Percentiles rank a stretch among this genome's conserved stretches.
These are phyloP conservation scores for Pelmatolapia mariae DNA, from an alignment of 2,113 vertebrate genomes.

Conservation along the genomic window DNA sequence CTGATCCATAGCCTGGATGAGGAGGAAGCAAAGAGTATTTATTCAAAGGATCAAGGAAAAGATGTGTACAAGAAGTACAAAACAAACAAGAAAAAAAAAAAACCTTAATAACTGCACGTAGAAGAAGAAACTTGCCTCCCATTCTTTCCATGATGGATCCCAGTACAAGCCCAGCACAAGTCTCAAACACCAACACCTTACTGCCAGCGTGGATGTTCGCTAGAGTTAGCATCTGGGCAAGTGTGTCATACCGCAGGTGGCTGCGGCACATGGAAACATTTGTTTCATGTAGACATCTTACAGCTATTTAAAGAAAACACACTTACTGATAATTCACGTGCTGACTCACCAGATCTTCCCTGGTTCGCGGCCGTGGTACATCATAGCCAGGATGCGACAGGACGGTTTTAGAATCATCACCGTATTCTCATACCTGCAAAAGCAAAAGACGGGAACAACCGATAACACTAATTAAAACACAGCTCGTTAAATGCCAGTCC, in stretches of 20 bases:
- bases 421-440: slow-evolving; percentile 84
- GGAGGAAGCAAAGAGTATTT: not conserved
- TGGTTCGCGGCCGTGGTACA: slow-evolving; percentile 96
- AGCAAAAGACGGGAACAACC: not conserved
- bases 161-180: slow-evolving; percentile 89
- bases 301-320: not conserved
- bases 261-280: slow-evolving; percentile 54
- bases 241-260: slow-evolving; percentile 89
- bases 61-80: not conserved
- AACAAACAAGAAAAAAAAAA: not conserved
- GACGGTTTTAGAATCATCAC: slow-evolving; percentile 87
- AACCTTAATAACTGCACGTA: accelerated
- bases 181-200: slow-evolving; percentile 93
- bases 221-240: slow-evolving; percentile 91
- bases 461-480: not conserved
- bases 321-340: not conserved
- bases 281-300: not conserved
- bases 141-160: slow-evolving; percentile 94
- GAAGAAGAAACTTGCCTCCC: slow-evolving; percentile 76
- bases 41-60: not conserved
- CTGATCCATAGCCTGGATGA: slow-evolving; percentile 84
- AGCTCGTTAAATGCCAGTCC: not conserved
- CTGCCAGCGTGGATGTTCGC: slow-evolving; percentile 90
- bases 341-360: slow-evolving; percentile 92
- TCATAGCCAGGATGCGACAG: slow-evolving; percentile 91